A percentile compares a stretch with the other conserved stretches of the same genome.
phyloP scores from a whole-genome alignment of 2,888 invertebrate genomes.

The Himalopsyche anomala region DNA sequence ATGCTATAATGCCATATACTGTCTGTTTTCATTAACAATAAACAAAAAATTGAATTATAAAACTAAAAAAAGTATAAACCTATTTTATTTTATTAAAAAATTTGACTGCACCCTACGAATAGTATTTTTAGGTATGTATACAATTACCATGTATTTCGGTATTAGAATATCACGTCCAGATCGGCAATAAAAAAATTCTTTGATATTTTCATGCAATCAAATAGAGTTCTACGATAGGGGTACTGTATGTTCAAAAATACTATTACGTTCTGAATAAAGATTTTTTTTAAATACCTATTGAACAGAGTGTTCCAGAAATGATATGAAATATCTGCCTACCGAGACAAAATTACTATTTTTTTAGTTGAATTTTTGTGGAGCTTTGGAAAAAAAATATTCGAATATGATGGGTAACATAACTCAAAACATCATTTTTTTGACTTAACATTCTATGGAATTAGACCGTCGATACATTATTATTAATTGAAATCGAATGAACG shows the following conservation, averaged over 20 bases:
- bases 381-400: too few relatives aligned
- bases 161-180: slow-evolving; percentile 8
- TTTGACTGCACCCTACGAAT: neutral
- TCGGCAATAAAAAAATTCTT: slow-evolving; percentile 7
- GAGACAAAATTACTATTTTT: too few relatives aligned
- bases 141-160: neutral
- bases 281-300: neutral
- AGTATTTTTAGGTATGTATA: neutral
- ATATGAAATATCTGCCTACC: neutral
- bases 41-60: too few relatives aligned
- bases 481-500: too few relatives aligned
- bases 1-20: too few relatives aligned
- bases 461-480: too few relatives aligned
- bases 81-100: neutral
- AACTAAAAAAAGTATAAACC: too few relatives aligned
- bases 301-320: neutral
- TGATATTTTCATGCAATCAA: slow-evolving; percentile 22
- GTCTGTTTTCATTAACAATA: too few relatives aligned
- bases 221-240: slow-evolving; percentile 14
- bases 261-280: neutral
- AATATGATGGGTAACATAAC: too few relatives aligned
- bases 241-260: neutral
- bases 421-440: too few relatives aligned
- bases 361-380: too few relatives aligned
- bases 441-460: too few relatives aligned